These are phyloP conservation scores for Formica aserva DNA, from an alignment of 2,888 invertebrate species.

Conservation along the genomic window DNA sequence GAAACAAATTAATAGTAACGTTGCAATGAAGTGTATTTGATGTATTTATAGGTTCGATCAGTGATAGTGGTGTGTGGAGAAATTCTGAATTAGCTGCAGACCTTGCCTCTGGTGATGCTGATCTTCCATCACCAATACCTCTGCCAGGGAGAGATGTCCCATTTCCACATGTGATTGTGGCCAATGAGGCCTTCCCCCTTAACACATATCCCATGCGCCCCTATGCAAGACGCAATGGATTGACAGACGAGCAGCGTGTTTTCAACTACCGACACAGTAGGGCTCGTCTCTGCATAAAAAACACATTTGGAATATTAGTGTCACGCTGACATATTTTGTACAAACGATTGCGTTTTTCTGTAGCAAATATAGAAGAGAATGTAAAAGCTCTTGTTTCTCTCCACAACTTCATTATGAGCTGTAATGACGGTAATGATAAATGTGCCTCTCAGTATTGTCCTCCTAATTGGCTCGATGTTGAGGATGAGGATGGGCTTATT, in stretches of 20 bases:
- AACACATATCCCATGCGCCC: neutral
- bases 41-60: neutral
- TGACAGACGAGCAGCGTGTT: too few species aligned
- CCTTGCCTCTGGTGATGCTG: neutral
- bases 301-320: too few species aligned
- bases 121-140: conserved; percentile 7
- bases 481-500: neutral
- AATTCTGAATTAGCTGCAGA: neutral
- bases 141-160: neutral
- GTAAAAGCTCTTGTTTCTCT: neutral
- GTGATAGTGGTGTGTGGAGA: conserved; percentile 10
- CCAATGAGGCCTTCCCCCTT: neutral
- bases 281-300: too few species aligned
- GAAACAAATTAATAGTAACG: too few species aligned
- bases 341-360: neutral
- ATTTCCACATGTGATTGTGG: neutral
- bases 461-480: neutral
- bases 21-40: too few species aligned
- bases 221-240: neutral
- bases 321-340: neutral
- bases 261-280: too few species aligned
- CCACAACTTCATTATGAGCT: neutral
- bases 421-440: neutral
- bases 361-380: neutral
- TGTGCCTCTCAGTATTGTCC: neutral